Conservation (phyloP, 2,797 vertebrate species). For the Kryptopterus vitreolus region DNA sequence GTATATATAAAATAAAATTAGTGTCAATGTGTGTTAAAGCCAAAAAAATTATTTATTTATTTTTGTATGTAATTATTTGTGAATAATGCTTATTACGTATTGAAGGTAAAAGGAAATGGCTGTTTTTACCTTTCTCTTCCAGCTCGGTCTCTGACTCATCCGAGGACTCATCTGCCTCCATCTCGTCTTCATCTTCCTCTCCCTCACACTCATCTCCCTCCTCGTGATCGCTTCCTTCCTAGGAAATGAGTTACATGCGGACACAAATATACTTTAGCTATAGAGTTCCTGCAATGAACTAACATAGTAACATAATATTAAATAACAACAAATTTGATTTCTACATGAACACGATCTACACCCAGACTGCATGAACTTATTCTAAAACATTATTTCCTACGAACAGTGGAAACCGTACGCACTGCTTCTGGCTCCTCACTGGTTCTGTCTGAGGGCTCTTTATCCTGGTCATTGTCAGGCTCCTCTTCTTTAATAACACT, state of each 20-base stretch:
- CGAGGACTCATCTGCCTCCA: constrained; percentile 87
- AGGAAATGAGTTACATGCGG: constrained; percentile 24
- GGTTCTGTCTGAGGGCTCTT: constrained; percentile 71
- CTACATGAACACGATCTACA: too few species aligned
- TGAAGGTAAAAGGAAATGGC: not conserved
- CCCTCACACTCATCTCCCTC: constrained; percentile 87
- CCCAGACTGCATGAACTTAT: not conserved
- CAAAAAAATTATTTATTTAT: too few species aligned
- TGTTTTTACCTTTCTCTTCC: constrained; percentile 89
- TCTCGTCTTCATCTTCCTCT: constrained; percentile 89
- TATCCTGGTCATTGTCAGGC: constrained; percentile 87
- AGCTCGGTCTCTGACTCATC: constrained; percentile 91
- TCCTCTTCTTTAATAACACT: constrained; percentile 85
- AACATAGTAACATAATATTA: too few species aligned
- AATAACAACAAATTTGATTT: too few species aligned
- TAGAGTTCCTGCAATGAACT: not conserved
- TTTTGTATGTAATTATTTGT: too few species aligned
- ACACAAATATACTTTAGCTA: not conserved
- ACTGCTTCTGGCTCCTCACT: constrained; percentile 81
- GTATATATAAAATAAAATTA: too few species aligned
- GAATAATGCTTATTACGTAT: too few species aligned
- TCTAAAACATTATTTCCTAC: not conserved
- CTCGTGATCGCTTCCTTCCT: constrained; percentile 88
- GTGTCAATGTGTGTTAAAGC: too few species aligned
- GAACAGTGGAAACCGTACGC: constrained; percentile 51